Base-by-base conservation (phyloP, 2,113 vertebrate species). In the Manacus vitellinus region DNA sequence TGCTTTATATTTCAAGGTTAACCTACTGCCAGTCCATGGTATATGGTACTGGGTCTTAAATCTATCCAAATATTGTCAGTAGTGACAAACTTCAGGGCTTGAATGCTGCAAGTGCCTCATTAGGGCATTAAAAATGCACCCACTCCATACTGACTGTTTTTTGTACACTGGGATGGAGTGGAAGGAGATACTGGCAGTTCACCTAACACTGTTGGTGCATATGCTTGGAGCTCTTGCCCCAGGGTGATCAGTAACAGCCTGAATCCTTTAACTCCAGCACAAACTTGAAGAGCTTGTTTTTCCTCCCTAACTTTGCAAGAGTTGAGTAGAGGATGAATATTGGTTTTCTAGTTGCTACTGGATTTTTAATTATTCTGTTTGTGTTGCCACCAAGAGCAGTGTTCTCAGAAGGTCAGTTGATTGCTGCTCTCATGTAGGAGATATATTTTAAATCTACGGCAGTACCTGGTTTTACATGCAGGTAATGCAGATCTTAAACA, bases 61-160 rank as follows among this genome's bases (percentile, higher is more conserved):
- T 70, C 62, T 73, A 2, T 58, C 44, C 35, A 43, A 13, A 28
- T 72, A 27, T 19, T 79, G 20, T 37, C 43, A 51, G 27, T n/a
- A 41, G 66, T 72, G 62, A 27, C 12, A 22, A 79, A 82, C n/a
- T 71, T 76, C 8, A 9, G 0, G 3, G 18, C 25, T 63, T 68
- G 61, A 63, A 43, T 12, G 6, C 63, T 44, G 12, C 19, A 0
- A 31, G 43, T n/a, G 30, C 68, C 27, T 59, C 43, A 4, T 0
- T 44, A 44, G 39, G n/a, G 41, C 61, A 46, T 31, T 44, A 41
- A n/a, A 74, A 23, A 37, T 25, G 41, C 1, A 1, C 27, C 39
- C 41, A 68, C 27, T 22, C 33, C 0, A 0, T 46, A 1, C 8
- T 21, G 35, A 17, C 54, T 58, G n/a, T 2, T 84, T 20, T 5